Evolutionary conservation across 2,888 invertebrate genomes (phyloP).

Genomic region (Calephelis perditalis): DNA sequence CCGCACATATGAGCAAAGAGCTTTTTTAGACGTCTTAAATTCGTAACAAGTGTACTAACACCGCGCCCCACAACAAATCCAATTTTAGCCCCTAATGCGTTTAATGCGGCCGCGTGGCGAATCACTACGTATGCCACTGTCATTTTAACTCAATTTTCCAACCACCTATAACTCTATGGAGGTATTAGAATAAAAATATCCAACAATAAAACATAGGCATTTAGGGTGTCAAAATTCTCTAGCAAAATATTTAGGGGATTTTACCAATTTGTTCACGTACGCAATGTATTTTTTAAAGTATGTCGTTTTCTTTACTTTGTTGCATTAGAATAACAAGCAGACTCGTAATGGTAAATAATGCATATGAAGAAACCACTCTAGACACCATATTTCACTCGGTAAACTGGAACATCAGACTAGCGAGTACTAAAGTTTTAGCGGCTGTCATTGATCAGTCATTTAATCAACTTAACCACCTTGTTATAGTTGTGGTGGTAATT

Average conservation of each 20-base stretch:
- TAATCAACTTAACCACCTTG: too few relatives aligned
- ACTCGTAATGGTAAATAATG: too few relatives aligned
- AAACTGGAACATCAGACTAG: too few relatives aligned
- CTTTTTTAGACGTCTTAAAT: slow-evolving; percentile 50
- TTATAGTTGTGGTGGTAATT: too few relatives aligned
- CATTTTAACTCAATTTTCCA: slow-evolving; percentile 77
- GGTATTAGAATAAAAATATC: slow-evolving; percentile 52
- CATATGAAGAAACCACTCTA: too few relatives aligned
- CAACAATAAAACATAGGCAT: slow-evolving; percentile 64
- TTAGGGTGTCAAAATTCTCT: slow-evolving; percentile 65
- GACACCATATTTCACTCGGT: too few relatives aligned
- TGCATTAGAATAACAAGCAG: too few relatives aligned
- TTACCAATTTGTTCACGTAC: slow-evolving; percentile 59
- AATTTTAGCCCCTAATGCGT: slow-evolving; percentile 73
- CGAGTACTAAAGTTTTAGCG: too few relatives aligned
- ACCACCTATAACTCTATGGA: slow-evolving; percentile 38
- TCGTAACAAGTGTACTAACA: slow-evolving; percentile 76
- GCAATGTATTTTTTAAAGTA: slow-evolving; percentile 58
- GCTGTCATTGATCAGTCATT: too few relatives aligned
- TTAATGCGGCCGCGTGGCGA: slow-evolving; percentile 74
- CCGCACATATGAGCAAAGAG: slow-evolving; percentile 33
- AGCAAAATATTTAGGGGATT: slow-evolving; percentile 48
- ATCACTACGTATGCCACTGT: slow-evolving; percentile 76
- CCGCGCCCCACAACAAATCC: slow-evolving; percentile 70
- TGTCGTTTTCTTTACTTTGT: too few relatives aligned